Conservation (phyloP, 2,888 invertebrate species). For the Drosophila putrida region DNA sequence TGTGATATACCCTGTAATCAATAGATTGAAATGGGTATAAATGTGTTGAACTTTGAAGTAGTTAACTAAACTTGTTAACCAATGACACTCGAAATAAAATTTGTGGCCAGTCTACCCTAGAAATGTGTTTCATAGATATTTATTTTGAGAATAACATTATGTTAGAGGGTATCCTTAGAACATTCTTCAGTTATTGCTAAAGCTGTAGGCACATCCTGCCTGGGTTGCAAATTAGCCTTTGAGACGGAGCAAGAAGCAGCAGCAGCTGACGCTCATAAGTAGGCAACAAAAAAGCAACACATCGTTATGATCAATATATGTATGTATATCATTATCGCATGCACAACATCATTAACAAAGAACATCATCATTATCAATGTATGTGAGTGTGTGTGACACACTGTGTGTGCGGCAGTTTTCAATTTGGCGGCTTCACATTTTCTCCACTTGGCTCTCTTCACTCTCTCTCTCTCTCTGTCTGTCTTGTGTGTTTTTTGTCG, state of each 20-base stretch:
- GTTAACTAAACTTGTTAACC: too few species aligned
- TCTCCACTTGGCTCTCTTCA: not conserved
- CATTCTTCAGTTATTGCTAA: not conserved
- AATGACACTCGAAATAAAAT: too few species aligned
- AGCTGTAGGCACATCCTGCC: constrained; percentile 25
- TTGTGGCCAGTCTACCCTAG: too few species aligned
- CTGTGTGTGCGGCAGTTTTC: constrained; percentile 51
- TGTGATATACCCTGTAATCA: constrained; percentile 26
- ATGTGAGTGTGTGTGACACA: constrained; percentile 4
- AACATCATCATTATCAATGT: not conserved
- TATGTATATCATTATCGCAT: constrained; percentile 3
- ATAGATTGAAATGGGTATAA: not conserved
- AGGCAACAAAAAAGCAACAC: constrained; percentile 52
- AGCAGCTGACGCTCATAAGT: constrained; percentile 68
- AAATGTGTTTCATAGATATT: too few species aligned
- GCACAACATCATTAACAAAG: constrained; percentile 7
- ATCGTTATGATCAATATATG: constrained; percentile 32
- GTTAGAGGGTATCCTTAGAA: constrained; percentile 8
- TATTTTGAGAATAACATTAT: not conserved
- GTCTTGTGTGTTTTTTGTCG: not conserved
- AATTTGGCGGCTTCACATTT: constrained; percentile 33
- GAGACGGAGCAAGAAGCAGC: constrained; percentile 11
- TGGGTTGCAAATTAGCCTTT: constrained; percentile 46
- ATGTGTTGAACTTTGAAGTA: too few species aligned
- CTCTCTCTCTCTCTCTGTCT: too few species aligned